Conservation (phyloP, 2,797 vertebrate species). For the Pantherophis vulpinus region DNA sequence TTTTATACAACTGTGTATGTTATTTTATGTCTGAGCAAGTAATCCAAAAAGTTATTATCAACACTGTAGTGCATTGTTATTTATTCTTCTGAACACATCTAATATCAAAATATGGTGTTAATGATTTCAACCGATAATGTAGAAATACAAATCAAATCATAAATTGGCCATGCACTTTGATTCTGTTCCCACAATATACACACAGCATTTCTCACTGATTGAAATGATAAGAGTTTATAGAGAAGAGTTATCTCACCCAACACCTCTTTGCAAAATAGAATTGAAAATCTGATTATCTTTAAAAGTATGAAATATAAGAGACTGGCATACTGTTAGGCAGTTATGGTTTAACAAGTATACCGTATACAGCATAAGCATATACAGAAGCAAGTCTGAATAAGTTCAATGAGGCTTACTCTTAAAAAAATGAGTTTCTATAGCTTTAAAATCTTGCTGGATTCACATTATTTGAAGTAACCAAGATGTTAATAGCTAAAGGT, state of each 20-base stretch:
- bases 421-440: not conserved
- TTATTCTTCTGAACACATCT: not conserved
- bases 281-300: not conserved
- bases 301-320: not conserved
- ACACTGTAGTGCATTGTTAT: not conserved
- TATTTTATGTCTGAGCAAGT: not conserved
- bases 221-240: not conserved
- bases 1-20: not conserved
- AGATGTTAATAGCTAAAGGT: not conserved
- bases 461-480: not conserved
- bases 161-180: not conserved
- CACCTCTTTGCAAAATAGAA: not conserved
- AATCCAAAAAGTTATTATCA: not conserved
- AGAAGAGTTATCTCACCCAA: not conserved
- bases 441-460: not conserved
- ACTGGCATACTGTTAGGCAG: not conserved
- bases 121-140: not conserved
- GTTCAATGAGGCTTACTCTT: not conserved
- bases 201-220: not conserved
- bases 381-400: not conserved
- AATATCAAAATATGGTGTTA: not conserved
- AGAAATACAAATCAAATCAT: not conserved
- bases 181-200: not conserved
- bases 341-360: not conserved
- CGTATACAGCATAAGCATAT: not conserved